These are phyloP conservation scores for Plusia festucae DNA, from an alignment of 2,888 invertebrate genomes.

Conservation along the genomic window DNA sequence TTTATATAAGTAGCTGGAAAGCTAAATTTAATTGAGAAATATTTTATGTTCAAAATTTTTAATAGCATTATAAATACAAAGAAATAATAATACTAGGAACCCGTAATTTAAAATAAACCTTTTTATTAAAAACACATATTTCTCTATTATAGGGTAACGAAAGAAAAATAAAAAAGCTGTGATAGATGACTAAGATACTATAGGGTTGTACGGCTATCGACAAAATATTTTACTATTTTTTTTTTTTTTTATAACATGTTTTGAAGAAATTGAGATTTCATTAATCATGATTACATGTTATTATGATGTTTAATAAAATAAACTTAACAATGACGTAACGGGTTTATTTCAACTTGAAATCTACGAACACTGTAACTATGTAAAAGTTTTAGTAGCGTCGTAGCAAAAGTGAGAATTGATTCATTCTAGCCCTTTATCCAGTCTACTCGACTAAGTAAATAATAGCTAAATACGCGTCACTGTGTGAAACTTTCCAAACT, in stretches of 20 bases:
- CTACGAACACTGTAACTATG: background rate
- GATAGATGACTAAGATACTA: constrained; percentile 16
- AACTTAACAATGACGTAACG: background rate
- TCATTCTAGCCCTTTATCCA: constrained; percentile 9
- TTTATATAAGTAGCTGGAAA: too few relatives aligned
- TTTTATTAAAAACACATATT: constrained; percentile 36
- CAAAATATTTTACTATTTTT: background rate
- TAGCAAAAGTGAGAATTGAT: background rate
- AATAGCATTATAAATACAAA: too few relatives aligned
- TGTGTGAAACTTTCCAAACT: constrained; percentile 40
- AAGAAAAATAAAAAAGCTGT: constrained; percentile 45
- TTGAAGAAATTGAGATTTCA: too few relatives aligned
- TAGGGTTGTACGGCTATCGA: constrained; percentile 30
- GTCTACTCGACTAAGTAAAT: constrained; percentile 16
- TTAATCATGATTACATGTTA: too few relatives aligned
- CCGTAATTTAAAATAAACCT: too few relatives aligned
- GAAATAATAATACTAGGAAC: background rate
- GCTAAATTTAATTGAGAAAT: too few relatives aligned
- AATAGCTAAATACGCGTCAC: constrained; percentile 19
- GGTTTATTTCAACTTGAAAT: background rate
- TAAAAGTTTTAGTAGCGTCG: background rate
- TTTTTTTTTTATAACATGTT: too few relatives aligned
- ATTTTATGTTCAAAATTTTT: too few relatives aligned
- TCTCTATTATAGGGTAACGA: constrained; percentile 46
- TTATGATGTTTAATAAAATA: too few relatives aligned